These are phyloP conservation scores for Drosophila lowei DNA, from an alignment of 1,140 invertebrate genomes.

Conservation along the genomic window DNA sequence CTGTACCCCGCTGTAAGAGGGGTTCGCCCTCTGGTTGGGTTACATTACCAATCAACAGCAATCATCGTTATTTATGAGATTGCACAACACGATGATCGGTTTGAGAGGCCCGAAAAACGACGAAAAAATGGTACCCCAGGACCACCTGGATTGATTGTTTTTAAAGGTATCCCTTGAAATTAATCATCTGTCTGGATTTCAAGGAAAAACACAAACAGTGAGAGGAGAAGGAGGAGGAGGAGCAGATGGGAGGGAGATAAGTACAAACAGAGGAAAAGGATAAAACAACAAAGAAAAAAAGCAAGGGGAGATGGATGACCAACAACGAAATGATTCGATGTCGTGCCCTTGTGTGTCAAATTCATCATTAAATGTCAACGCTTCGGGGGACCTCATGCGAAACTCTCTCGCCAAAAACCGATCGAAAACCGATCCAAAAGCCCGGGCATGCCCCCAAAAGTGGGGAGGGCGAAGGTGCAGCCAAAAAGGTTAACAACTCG, in stretches of 20 bases:
- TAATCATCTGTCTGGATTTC: constrained; percentile 61
- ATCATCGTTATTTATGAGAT: constrained; percentile 72
- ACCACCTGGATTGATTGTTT: constrained; percentile 70
- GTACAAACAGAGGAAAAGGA: background rate
- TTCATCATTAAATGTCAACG: constrained; percentile 82
- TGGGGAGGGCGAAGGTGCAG: constrained; percentile 30
- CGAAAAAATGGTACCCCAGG: constrained; percentile 27
- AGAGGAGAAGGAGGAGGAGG: constrained; percentile 12
- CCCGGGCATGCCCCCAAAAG: constrained; percentile 30
- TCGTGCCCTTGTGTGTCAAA: constrained; percentile 82
- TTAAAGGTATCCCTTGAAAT: constrained; percentile 45
- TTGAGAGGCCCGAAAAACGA: constrained; percentile 13
- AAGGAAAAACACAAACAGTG: constrained; percentile 11
- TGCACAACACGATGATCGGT: constrained; percentile 59
- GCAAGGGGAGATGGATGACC: constrained; percentile 22
- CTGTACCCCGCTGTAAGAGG: constrained; percentile 6
- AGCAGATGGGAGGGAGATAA: constrained; percentile 12
- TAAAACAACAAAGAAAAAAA: too few relatives aligned
- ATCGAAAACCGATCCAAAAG: constrained; percentile 16
- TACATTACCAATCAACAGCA: constrained; percentile 52
- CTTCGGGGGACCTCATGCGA: constrained; percentile 69
- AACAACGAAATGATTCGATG: constrained; percentile 51
- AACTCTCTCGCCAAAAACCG: constrained; percentile 34
- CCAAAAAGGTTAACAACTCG: constrained; percentile 76
- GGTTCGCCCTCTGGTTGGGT: constrained; percentile 14